Conservation (phyloP, 2,888 invertebrate species). For the Drosophila neonasuta region DNA sequence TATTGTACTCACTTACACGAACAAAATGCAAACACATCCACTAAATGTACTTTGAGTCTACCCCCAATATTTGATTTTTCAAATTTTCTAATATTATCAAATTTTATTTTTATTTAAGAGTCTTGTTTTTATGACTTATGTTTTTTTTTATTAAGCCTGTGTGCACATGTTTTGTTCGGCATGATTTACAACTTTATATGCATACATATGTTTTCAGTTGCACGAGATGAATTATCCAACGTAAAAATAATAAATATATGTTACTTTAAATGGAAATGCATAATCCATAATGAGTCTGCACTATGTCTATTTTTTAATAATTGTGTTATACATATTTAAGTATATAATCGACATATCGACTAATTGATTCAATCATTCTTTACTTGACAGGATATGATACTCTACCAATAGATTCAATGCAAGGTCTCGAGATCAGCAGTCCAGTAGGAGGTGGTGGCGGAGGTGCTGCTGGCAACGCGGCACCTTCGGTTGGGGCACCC, state of each 20-base stretch:
- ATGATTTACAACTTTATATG: no score
- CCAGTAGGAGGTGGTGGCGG: constrained; percentile 77
- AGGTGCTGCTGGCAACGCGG: constrained; percentile 53
- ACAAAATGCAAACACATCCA: neutral
- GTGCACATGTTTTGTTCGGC: no score
- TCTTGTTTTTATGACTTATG: no score
- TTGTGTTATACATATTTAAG: neutral
- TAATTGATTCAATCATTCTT: constrained; percentile 33
- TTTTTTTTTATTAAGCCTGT: no score
- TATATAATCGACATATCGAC: neutral
- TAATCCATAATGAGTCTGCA: neutral
- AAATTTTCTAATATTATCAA: neutral
- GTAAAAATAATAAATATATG: no score
- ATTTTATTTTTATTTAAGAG: no score
- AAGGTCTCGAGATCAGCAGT: constrained; percentile 93
- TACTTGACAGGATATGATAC: constrained; percentile 92
- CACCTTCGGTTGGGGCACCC: constrained; percentile 81
- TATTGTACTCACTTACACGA: neutral
- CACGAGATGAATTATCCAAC: neutral
- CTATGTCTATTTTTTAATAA: neutral
- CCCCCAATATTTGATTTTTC: neutral
- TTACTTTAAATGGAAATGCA: neutral
- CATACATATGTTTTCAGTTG: neutral
- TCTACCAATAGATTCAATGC: constrained; percentile 98
- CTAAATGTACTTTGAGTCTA: neutral